These are phyloP conservation scores for Palaemon carinicauda DNA, from an alignment of 1,140 invertebrate species.

Conservation along the genomic window DNA sequence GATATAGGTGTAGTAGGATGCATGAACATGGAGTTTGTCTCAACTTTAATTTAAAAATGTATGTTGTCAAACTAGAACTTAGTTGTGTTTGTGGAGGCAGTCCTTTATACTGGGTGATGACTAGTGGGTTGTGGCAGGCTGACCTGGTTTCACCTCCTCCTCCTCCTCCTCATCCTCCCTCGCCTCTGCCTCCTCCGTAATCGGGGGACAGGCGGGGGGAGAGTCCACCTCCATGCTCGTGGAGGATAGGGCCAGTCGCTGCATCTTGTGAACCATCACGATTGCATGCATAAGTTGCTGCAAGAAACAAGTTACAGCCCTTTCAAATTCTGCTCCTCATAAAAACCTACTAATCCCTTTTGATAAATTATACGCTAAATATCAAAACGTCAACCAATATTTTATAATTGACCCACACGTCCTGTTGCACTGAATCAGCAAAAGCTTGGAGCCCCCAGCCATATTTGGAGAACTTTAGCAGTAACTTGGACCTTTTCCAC, in stretches of 20 bases:
- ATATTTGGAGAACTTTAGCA: constrained; percentile 20
- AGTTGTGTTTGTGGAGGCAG: constrained; percentile 13
- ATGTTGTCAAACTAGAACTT: no score
- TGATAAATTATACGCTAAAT: background rate
- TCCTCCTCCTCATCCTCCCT: constrained; percentile 46
- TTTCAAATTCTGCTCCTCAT: constrained; percentile 43
- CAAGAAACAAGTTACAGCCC: constrained; percentile 60
- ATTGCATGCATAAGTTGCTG: constrained; percentile 70
- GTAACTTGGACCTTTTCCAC: constrained; percentile 10
- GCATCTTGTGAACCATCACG: constrained; percentile 70
- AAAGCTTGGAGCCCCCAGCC: constrained; percentile 12
- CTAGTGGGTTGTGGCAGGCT: constrained; percentile 41
- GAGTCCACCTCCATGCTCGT: constrained; percentile 59
- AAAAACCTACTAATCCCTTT: background rate
- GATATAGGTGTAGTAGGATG: no score
- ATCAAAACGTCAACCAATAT: no score
- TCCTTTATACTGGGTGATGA: constrained; percentile 24
- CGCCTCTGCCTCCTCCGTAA: constrained; percentile 55
- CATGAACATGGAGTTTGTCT: no score
- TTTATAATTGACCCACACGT: background rate
- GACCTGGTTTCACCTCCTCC: constrained; percentile 47
- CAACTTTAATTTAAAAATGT: no score
- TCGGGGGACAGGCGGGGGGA: constrained; percentile 56
- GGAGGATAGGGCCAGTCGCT: constrained; percentile 66
- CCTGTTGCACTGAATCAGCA: constrained; percentile 13